These are phyloP conservation scores for Capreolus pygargus DNA, from an alignment of 2,113 vertebrate genomes.

Conservation along the genomic window DNA sequence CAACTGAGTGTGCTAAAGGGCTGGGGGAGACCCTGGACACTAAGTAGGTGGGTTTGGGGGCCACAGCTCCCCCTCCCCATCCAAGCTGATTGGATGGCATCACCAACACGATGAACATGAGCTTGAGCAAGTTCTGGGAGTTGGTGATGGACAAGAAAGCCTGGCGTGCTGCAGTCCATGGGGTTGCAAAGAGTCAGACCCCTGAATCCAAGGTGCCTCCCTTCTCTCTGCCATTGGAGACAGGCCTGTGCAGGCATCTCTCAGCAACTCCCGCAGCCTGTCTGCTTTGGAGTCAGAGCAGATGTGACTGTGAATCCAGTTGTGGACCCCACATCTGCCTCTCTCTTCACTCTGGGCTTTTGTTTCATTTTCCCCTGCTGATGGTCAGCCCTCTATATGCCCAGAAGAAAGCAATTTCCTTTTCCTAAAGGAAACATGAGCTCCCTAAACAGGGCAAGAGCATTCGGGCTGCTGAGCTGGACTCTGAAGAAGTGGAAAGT, in stretches of 20 bases:
- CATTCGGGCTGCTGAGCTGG: not conserved
- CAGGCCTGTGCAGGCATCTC: not conserved
- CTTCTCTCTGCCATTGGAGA: not conserved
- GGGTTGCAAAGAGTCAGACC: too few species aligned
- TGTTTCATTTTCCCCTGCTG: accelerated
- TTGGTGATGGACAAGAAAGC: too few species aligned
- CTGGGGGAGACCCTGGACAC: not conserved
- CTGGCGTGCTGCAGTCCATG: too few species aligned
- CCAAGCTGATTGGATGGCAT: not conserved
- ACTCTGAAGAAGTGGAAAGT: conserved; percentile 3
- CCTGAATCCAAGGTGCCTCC: not conserved
- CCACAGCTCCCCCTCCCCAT: not conserved
- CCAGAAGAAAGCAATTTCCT: not conserved
- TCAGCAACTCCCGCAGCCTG: not conserved
- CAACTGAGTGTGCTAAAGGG: not conserved
- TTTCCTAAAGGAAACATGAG: not conserved
- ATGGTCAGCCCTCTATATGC: not conserved
- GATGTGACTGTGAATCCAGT: too few species aligned
- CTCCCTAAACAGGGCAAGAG: not conserved
- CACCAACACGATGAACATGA: too few species aligned
- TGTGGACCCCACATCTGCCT: accelerated
- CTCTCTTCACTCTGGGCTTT: not conserved
- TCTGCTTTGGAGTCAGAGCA: not conserved
- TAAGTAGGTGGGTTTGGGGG: accelerated
- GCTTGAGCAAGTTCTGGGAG: too few species aligned